Evolutionary conservation across 2,797 vertebrate species (phyloP), one percentile per base, ranked within the genome.

Genomic region (Chrysocyon brachyurus): DNA sequence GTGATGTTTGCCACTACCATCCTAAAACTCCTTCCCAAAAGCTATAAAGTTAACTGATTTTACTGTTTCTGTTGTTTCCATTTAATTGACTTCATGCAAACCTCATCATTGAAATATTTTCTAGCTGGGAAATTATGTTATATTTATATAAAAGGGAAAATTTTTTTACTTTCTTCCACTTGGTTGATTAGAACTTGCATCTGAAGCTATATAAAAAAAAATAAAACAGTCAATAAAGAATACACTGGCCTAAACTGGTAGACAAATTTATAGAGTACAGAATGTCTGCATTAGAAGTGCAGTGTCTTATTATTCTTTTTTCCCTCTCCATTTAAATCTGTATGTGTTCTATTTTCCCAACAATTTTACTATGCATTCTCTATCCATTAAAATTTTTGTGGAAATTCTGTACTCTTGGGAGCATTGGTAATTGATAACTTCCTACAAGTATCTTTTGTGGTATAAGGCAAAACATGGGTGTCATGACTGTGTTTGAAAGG

Each of bases 91-190:
- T 91, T 89, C 15, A 33, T 86, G n/a, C 9, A 92, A 6, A 86
- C 22, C 17, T 84, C 49, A 85, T 96, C 31, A 56, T 9, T 54
- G 49, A 96, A 89, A 66, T 91, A 63, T 75, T 94, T 94, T 79
- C 63, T 85, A 46, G n/a, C n/a, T 73, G 56, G 63, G 52, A 81
- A 73, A 94, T 81, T 81, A 26, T 36, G 73, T 93, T 93, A 36
- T 14, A 68, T 75, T 81, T 85, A 46, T 36, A 75, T 24, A 8
- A 12, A 64, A 89, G 72, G 54, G 21, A n/a, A 91, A 66, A 66
- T 52, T 63, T 91, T 59, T 68, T 95, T 19, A 40, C 26, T 73
- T 86, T 10, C 91, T 85, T 33, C 28, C 59, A 31, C 12, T 78
- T 19, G 68, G 70, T 70, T 40, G 24, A 84, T 78, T 88, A 68